phyloP scores from a whole-genome alignment of 2,797 vertebrate species.

The Anguilla anguilla region DNA sequence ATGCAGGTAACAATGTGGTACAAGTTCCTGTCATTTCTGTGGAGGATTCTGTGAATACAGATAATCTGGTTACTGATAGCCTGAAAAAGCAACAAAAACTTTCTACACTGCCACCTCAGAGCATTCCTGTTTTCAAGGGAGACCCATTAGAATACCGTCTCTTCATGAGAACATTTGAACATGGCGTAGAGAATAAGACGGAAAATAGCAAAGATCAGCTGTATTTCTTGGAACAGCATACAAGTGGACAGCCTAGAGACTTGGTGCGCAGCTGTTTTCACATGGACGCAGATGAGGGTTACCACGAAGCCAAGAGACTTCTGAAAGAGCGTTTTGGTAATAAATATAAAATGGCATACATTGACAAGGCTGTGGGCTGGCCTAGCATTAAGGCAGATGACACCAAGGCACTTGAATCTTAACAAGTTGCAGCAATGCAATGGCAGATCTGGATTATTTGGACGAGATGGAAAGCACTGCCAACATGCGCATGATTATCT shows the following conservation, averaged over 20 bases:
- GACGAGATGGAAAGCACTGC: background rate
- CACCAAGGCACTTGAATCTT: background rate
- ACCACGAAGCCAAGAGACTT: constrained; percentile 4
- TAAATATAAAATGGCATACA: background rate
- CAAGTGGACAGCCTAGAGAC: background rate
- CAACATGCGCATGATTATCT: background rate
- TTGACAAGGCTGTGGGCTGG: constrained; percentile 5
- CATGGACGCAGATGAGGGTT: background rate
- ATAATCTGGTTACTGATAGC: background rate
- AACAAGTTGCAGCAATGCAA: constrained; percentile 4
- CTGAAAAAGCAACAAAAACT: constrained; percentile 12
- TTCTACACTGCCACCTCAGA: background rate
- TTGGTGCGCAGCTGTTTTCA: background rate
- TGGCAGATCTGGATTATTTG: background rate
- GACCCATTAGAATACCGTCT: background rate
- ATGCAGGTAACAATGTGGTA: too few species aligned
- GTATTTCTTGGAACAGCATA: constrained; percentile 13
- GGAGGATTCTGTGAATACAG: background rate
- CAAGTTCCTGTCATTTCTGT: background rate
- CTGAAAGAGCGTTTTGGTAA: constrained; percentile 3
- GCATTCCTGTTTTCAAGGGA: constrained; percentile 22
- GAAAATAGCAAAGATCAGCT: background rate
- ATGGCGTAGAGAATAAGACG: constrained; percentile 12
- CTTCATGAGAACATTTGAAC: constrained; percentile 23
- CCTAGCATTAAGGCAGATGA: constrained; percentile 1